Base-by-base conservation (phyloP, 2,888 invertebrate genomes). In the Ormyrus rosae region DNA sequence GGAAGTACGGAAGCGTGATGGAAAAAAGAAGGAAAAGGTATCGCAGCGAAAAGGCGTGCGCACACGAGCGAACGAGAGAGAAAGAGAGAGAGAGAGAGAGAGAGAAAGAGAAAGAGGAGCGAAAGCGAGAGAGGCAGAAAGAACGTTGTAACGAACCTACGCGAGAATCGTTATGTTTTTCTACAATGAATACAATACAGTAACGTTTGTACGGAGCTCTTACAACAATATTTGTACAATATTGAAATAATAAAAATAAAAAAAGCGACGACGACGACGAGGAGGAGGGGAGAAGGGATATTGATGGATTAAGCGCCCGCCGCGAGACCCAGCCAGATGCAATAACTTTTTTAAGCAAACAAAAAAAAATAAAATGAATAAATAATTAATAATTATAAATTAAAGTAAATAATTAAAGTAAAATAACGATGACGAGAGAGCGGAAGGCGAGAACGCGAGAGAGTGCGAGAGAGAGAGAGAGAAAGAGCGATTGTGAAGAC, bases 191-290 rank as follows among this genome's bases (percentile, higher is more conserved):
- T 77, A 70, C 80, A 73, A 74, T 80, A 78, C 89, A 89, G 88
- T 90, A 90, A 90, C 88, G 89, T 90, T 89, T 90, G 89, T 90
- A 90, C 89, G 89, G 88, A 89, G 89, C 89, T 89, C 89, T 89
- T 89, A 88, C 88, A 90, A 89, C 88, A 88, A 87, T 87, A 87
- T 89, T 89, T 90, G 89, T 90, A 90, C 88, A 89, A 90, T 90
- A 89, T 89, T 87, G 85, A 83, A 85, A 84, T 85, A 53, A 70
- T 48, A 63, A 70, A 65, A 11, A 63, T 55, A 51, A 55, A 53
- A 72, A 53, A 51, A 61, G 58, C 34, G 34, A 34, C 34, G 34
- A 34, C 34, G 34, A 34, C 34, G 34, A 13, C 19, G 34, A 51
- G 6, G 19, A 34, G 34, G 34, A 34, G 19, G 19, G 19, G 4